phyloP scores from a whole-genome alignment of 2,888 invertebrate species.

The Plusia festucae region DNA sequence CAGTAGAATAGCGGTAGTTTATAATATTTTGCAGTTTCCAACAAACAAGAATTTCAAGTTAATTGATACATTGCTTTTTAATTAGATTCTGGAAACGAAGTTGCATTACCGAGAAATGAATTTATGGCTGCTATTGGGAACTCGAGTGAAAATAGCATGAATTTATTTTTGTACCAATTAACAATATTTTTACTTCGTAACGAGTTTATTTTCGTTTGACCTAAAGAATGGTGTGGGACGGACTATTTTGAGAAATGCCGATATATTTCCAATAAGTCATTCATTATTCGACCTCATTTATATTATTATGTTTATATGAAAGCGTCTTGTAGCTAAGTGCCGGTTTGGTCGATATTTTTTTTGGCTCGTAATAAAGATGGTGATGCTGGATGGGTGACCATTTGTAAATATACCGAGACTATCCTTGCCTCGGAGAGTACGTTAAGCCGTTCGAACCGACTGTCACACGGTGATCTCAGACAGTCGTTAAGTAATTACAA shows the following conservation, averaged over 20 bases:
- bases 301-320: no score
- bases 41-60: slow-evolving; percentile 44
- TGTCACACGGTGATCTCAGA: no score
- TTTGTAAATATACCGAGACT: no score
- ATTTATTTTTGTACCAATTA: background rate
- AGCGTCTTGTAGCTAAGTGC: no score
- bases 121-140: slow-evolving; percentile 12
- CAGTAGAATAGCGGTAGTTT: slow-evolving; percentile 23
- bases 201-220: background rate
- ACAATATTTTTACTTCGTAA: background rate
- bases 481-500: no score
- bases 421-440: no score
- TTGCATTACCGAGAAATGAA: slow-evolving; percentile 17
- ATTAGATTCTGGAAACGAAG: slow-evolving; percentile 33
- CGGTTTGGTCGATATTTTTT: no score
- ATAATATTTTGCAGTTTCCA: slow-evolving; percentile 33
- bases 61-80: slow-evolving; percentile 53
- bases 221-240: background rate
- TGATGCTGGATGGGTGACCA: no score
- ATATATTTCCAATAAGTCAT: background rate
- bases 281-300: background rate
- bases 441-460: no score
- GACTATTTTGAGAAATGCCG: background rate
- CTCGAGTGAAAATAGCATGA: slow-evolving; percentile 7
- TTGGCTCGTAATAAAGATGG: no score